Base-by-base conservation (phyloP, 1,140 invertebrate genomes). In the Drosophila tristis region DNA sequence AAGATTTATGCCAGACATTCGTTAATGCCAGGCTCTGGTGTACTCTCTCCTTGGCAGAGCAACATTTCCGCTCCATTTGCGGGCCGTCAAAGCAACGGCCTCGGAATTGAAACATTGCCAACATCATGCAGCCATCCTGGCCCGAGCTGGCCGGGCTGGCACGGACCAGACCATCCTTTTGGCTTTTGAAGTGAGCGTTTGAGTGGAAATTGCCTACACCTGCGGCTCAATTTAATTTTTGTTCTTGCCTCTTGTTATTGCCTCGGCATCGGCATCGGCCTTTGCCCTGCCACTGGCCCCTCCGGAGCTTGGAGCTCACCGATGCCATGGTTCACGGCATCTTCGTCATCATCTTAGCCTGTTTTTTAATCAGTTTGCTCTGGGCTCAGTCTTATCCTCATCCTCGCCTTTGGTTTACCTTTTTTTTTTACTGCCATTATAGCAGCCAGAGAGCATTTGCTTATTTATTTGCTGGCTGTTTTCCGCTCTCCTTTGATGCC, bases 161-260 rank as follows among this genome's bases (percentile, higher is more conserved):
- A 16, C 42, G 5, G 1, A n/a, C 43, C 43, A 15, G 26, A 23
- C 25, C 51, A 13, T 39, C 35, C 35, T 39, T 39, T 39, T 72
- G 71, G 72, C 74, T 78, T 82, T 82, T 78, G 70, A 82, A 65
- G 68, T 60, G 61, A 79, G 76, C 84, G 86, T 84, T 89, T 89
- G 86, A 80, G 67, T 84, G 84, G 84, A 89, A 89, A 89, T 89
- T 89, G 84, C 84, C 84, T 89, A 84, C 84, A 89, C 84, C 84
- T 89, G 84, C 84, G 84, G 84, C 84, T 89, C 84, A 89, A 89
- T 89, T 89, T 89, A 79, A 89, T 89, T 89, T 89, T 74, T 81
- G 78, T 85, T 78, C 73, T 61, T 67, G 62, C 44, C 61, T 64
- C 15, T 42, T 72, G 59, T 77, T 73, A 64, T 73, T 76, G 62